A percentile compares a stretch with the other conserved stretches of the same genome.
These are phyloP conservation scores for Oncorhynchus mykiss DNA, from an alignment of 2,113 vertebrate genomes.

Conservation along the genomic window DNA sequence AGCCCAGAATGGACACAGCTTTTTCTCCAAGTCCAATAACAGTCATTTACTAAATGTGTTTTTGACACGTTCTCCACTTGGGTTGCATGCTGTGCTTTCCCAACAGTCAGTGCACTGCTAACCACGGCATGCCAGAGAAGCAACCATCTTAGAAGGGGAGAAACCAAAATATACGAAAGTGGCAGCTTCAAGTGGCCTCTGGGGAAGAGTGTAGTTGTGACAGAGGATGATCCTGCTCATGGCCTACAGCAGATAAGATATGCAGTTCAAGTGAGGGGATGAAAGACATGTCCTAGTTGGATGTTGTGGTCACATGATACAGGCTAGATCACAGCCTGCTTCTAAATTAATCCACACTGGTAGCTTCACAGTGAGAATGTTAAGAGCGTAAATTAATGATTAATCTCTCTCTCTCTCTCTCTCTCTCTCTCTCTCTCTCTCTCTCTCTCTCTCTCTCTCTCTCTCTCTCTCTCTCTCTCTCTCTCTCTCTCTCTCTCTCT, in stretches of 20 bases:
- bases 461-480: neutral
- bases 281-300: neutral
- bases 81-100: neutral
- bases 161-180: neutral
- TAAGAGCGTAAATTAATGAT: neutral
- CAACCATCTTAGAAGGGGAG: neutral
- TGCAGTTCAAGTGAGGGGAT: neutral
- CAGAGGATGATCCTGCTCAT: neutral
- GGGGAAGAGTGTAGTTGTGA: neutral
- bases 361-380: neutral
- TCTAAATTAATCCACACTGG: too few relatives aligned
- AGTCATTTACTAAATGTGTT: too few relatives aligned
- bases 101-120: neutral
- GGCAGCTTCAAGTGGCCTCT: neutral
- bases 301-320: neutral
- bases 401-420: neutral
- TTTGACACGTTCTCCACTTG: too few relatives aligned
- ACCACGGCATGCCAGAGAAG: neutral
- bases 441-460: neutral
- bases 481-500: neutral
- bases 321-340: neutral
- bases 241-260: neutral
- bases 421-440: neutral
- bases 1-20: neutral
- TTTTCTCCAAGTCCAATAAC: too few relatives aligned